Conservation (phyloP, 2,113 vertebrate species). For the Ageneiosus marmoratus region DNA sequence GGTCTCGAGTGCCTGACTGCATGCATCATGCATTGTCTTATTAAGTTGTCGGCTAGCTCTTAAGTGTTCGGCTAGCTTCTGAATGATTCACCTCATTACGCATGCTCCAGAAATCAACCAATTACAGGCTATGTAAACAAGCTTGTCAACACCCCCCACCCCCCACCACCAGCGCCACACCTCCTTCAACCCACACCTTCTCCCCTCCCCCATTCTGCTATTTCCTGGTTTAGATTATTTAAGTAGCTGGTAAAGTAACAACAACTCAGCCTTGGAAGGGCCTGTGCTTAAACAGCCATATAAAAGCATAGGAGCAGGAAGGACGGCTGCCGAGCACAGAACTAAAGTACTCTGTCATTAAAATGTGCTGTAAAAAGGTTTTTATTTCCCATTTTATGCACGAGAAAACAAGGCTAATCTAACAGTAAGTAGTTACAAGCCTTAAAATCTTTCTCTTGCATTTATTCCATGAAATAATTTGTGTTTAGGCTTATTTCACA, state of each 20-base stretch:
- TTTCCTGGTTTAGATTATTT: conserved; percentile 76
- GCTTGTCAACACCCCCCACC: conserved; percentile 50
- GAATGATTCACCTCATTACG: conserved; percentile 62
- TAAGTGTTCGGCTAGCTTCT: background rate
- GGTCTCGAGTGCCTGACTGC: conserved; percentile 47
- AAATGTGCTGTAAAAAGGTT: conserved; percentile 56
- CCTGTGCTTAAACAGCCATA: conserved; percentile 33
- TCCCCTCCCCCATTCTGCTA: conserved; percentile 46
- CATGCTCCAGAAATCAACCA: conserved; percentile 73
- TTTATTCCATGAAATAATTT: conserved; percentile 73
- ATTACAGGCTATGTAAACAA: conserved; percentile 74
- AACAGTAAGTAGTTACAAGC: conserved; percentile 60
- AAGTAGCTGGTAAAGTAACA: conserved; percentile 61
- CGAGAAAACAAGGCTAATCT: conserved; percentile 67
- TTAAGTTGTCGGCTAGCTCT: conserved; percentile 4
- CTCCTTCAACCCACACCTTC: too few species aligned
- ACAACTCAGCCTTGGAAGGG: conserved; percentile 51
- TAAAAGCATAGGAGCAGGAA: conserved; percentile 55
- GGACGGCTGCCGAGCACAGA: conserved; percentile 23
- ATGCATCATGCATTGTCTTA: conserved; percentile 36
- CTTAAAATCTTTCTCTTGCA: conserved; percentile 66
- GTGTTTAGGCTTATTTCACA: conserved; percentile 69
- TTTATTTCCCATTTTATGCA: conserved; percentile 66
- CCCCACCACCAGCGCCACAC: too few species aligned
- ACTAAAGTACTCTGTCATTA: conserved; percentile 44